phyloP scores from a whole-genome alignment of 2,797 vertebrate genomes.

The Trachops cirrhosus region DNA sequence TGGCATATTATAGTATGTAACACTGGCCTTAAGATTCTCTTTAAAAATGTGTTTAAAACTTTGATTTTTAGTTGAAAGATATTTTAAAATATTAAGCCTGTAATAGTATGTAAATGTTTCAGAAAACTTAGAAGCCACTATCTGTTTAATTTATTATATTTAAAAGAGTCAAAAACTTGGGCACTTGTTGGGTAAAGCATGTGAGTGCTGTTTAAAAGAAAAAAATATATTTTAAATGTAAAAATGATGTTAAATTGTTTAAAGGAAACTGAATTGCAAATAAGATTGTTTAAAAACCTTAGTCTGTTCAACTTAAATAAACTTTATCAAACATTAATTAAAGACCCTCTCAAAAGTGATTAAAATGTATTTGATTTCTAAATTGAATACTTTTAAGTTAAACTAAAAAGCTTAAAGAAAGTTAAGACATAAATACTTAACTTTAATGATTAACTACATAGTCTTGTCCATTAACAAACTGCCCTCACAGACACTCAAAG shows the following conservation, averaged over 20 bases:
- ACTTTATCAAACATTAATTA: slow-evolving; percentile 12
- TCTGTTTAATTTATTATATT: slow-evolving; percentile 28
- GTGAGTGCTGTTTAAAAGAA: slow-evolving; percentile 20
- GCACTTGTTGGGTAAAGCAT: not conserved
- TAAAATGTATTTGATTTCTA: slow-evolving; percentile 26
- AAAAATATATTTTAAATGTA: slow-evolving; percentile 1
- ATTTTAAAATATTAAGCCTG: slow-evolving; percentile 30
- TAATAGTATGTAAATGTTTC: slow-evolving; percentile 18
- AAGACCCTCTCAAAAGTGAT: not conserved
- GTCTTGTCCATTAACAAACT: not conserved
- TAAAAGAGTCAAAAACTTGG: not conserved
- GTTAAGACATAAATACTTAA: not conserved
- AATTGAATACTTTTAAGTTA: not conserved
- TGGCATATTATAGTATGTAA: not conserved
- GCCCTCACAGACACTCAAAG: not conserved
- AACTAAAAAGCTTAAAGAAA: not conserved
- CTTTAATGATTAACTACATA: not conserved
- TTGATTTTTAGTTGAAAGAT: slow-evolving; percentile 23
- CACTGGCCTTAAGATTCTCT: slow-evolving; percentile 1
- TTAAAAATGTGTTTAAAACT: slow-evolving; percentile 21
- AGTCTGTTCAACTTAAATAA: slow-evolving; percentile 30
- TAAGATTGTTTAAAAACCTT: not conserved
- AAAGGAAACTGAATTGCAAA: slow-evolving; percentile 5
- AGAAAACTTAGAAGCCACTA: not conserved
- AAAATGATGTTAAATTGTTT: slow-evolving; percentile 18